These are phyloP conservation scores for Pseudomyrmex flavicornis DNA, from an alignment of 1,140 invertebrate species.

Conservation along the genomic window DNA sequence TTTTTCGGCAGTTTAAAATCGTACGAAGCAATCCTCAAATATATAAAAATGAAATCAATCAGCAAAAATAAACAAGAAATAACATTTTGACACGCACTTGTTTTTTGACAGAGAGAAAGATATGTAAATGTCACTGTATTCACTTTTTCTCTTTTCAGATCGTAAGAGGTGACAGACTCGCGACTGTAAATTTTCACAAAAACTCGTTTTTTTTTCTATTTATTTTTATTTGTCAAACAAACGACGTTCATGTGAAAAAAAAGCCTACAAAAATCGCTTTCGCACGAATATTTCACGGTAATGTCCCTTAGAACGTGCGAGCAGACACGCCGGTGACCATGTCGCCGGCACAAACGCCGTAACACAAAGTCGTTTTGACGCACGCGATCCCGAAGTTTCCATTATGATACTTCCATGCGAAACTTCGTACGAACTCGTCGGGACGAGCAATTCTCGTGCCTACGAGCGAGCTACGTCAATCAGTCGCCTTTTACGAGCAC, in stretches of 20 bases:
- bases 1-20: no score
- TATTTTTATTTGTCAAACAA: not conserved
- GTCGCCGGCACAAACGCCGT: slow-evolving; percentile 36
- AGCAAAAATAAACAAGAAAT: no score
- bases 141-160: no score
- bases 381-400: slow-evolving; percentile 60
- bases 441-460: slow-evolving; percentile 63
- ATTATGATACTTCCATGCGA: slow-evolving; percentile 44
- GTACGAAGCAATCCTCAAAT: no score
- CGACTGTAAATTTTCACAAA: no score
- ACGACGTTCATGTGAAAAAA: slow-evolving; percentile 37
- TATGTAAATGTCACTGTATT: no score
- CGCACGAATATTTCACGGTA: slow-evolving; percentile 46
- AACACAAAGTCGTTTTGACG: slow-evolving; percentile 42
- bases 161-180: no score
- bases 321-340: slow-evolving; percentile 41
- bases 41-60: no score
- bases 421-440: slow-evolving; percentile 17
- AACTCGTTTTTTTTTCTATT: no score
- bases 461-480: slow-evolving; percentile 61
- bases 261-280: slow-evolving; percentile 13
- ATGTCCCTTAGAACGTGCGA: slow-evolving; percentile 43
- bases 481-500: slow-evolving; percentile 56
- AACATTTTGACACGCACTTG: no score
- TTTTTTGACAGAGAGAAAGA: no score